phyloP scores from a whole-genome alignment of 2,113 vertebrate genomes.

The Cheirogaleus medius region DNA sequence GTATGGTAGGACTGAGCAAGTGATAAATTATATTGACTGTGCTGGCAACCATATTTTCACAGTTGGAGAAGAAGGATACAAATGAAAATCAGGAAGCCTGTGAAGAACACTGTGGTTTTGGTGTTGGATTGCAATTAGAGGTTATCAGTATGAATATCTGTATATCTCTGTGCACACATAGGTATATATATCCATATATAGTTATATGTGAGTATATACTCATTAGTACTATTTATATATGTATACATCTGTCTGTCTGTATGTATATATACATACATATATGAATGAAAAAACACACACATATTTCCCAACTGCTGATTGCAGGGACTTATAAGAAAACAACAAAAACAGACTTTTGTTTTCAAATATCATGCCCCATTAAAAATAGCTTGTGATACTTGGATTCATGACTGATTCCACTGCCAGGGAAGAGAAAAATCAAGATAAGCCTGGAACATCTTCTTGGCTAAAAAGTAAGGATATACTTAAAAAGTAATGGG shows the following conservation, averaged over 20 bases:
- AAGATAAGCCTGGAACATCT: background rate
- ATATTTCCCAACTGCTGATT: background rate
- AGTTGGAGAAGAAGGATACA: background rate
- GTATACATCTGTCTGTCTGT: background rate
- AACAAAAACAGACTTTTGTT: background rate
- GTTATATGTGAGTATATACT: background rate
- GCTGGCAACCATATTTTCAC: background rate
- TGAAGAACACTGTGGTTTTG: background rate
- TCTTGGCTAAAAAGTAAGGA: background rate
- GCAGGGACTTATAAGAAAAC: background rate
- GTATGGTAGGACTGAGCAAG: background rate
- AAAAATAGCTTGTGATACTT: background rate
- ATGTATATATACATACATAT: no score
- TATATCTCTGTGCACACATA: rapidly evolving
- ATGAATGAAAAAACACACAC: background rate
- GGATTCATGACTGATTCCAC: background rate
- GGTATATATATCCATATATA: background rate
- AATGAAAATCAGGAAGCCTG: background rate
- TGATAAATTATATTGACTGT: background rate
- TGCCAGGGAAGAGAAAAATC: background rate
- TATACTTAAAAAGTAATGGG: background rate
- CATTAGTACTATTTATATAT: background rate
- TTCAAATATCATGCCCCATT: background rate
- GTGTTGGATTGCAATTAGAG: background rate
- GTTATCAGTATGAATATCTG: background rate